Base-by-base conservation (phyloP, 1,140 invertebrate species). In the Agrypnia vestita region DNA sequence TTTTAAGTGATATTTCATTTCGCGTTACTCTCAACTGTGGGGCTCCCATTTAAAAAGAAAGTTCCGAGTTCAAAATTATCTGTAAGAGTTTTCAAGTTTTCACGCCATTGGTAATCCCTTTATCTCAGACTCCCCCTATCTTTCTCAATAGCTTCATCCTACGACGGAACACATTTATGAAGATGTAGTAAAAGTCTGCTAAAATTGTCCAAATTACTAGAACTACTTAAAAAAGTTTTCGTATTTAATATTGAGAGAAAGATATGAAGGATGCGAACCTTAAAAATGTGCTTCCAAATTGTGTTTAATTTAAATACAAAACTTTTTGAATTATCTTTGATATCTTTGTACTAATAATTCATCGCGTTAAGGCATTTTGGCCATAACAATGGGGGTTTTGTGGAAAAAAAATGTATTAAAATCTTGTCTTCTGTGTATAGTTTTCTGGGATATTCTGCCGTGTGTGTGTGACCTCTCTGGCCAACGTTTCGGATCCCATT, bases 61-160 rank as follows among this genome's bases (percentile, higher is more conserved):
- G 61, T 64, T 64, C 61, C 10, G 35, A 43, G 35, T 25, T 64
- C 25, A 64, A 64, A 64, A 25, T 64, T 64, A 25, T 64, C 61
- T 4, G 10, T 21, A 35, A 35, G 35, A 64, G 61, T 64, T 64
- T 13, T 43, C 61, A 64, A 64, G 61, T 64, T 64, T 64, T 64
- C 61, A 44, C 61, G 61, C 61, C 61, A 64, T 64, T 64, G 61
- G 61, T 64, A 64, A 64, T 64, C 61, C 61, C 61, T 64, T 64
- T 64, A 64, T 64, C 61, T 12, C 25, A 9, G 35, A 12, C 61
- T 10, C 35, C 11, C 61, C 61, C 61, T 19, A 35, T 3, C 61
- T 64, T 9, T 8, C 61, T 13, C 61, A 25, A 64, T 64, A 25
- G 61, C 61, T 64, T 64, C 61, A 64, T 43, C 35, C 61, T 12